Percentiles rank a stretch among this genome's conserved stretches.
These are phyloP conservation scores for Cariama cristata DNA, from an alignment of 2,113 vertebrate species.

Conservation along the genomic window DNA sequence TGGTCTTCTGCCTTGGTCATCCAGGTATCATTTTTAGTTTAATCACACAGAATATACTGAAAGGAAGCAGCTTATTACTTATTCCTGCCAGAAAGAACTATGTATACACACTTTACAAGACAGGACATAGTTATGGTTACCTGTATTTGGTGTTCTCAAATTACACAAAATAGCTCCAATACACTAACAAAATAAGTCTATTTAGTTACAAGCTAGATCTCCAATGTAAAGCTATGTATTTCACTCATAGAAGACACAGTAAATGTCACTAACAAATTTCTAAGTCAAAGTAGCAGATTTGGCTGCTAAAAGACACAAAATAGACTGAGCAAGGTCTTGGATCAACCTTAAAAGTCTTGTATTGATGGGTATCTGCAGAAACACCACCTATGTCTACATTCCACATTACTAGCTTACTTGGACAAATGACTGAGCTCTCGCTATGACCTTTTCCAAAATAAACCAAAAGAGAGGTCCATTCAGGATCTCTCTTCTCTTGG, in stretches of 20 bases:
- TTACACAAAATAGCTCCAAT: neutral
- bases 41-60: conserved; percentile 9
- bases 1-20: neutral
- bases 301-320: neutral
- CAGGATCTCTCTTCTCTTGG: neutral
- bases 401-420: neutral
- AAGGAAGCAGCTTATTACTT: conserved; percentile 3
- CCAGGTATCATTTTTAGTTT: neutral
- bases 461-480: neutral
- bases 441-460: neutral
- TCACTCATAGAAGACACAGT: neutral
- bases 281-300: neutral
- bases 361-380: neutral
- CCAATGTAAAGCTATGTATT: neutral
- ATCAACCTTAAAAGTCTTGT: neutral
- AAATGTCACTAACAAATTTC: neutral
- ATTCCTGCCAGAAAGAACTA: neutral
- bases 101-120: neutral
- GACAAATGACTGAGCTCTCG: neutral
- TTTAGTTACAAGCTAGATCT: neutral
- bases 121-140: neutral
- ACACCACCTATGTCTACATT: neutral
- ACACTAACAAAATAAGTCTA: neutral
- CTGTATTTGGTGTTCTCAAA: neutral
- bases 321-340: neutral